A percentile compares a stretch with the other conserved stretches of the same genome.
Evolutionary conservation across 1,140 invertebrate genomes (phyloP).

Genomic region (Drosophila hydei): DNA sequence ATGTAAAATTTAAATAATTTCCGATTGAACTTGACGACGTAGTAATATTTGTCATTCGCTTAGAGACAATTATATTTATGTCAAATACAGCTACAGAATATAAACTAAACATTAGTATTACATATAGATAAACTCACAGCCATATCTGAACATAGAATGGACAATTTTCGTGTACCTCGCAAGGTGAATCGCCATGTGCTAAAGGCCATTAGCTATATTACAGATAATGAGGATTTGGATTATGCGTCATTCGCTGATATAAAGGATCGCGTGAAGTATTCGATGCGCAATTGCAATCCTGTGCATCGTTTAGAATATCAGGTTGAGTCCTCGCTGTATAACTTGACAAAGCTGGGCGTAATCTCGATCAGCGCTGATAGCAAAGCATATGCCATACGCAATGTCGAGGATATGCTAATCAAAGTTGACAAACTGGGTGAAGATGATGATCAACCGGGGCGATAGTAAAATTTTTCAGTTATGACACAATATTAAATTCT

Average conservation of each 20-base stretch:
- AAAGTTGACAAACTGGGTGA: too few relatives aligned
- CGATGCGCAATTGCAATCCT: conserved; percentile 34
- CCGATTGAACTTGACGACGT: too few relatives aligned
- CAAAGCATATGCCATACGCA: conserved; percentile 3
- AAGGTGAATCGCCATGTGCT: conserved; percentile 41
- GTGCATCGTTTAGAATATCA: conserved; percentile 4
- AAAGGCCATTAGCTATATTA: conserved; percentile 21
- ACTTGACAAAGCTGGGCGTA: conserved; percentile 2
- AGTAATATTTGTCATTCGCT: too few relatives aligned
- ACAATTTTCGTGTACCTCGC: conserved; percentile 28
- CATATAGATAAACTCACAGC: not conserved
- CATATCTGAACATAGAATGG: conserved; percentile 9
- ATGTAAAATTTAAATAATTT: too few relatives aligned
- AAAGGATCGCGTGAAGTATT: conserved; percentile 4
- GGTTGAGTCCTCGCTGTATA: conserved; percentile 6
- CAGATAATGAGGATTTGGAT: not conserved
- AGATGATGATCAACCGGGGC: not conserved
- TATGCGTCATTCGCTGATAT: conserved; percentile 16
- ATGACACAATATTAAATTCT: not conserved
- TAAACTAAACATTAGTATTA: not conserved
- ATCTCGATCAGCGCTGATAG: not conserved
- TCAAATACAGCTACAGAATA: not conserved
- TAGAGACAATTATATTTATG: not conserved
- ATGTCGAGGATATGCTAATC: not conserved
- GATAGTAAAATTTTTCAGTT: not conserved